A percentile compares a stretch with the other conserved stretches of the same genome.
These are phyloP conservation scores for Thysanoteuthis rhombus DNA, from an alignment of 2,888 invertebrate species.

Conservation along the genomic window DNA sequence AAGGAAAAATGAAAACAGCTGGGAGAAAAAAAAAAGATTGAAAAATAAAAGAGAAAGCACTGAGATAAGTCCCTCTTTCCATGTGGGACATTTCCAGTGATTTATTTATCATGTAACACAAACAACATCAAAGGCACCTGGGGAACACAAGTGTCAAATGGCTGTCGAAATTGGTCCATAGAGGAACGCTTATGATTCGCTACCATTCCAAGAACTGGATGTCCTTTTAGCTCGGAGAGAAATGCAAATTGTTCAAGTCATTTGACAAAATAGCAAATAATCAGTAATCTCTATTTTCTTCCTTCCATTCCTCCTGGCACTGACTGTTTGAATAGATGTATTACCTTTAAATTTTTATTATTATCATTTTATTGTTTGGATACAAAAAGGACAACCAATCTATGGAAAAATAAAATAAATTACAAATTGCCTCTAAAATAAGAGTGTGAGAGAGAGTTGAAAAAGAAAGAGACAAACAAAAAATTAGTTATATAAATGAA, in stretches of 20 bases:
- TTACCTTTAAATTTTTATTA: neutral
- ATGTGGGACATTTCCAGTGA: neutral
- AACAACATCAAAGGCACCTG: neutral
- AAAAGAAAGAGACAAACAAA: neutral
- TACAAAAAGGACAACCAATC: neutral
- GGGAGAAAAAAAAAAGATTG: neutral
- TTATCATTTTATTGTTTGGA: neutral
- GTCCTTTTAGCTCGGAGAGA: neutral
- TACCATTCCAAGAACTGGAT: neutral
- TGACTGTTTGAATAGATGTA: neutral
- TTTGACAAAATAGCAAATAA: slow-evolving; percentile 12
- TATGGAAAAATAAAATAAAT: neutral
- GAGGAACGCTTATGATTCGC: neutral
- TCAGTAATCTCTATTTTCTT: neutral
- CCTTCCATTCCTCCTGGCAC: neutral
- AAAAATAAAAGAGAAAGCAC: neutral
- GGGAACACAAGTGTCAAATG: neutral
- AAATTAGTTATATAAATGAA: neutral
- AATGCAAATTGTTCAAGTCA: neutral
- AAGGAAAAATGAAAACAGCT: neutral
- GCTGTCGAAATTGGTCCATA: neutral
- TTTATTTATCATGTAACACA: neutral
- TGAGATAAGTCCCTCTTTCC: neutral
- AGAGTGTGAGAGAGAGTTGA: neutral
- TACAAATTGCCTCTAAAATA: neutral